phyloP scores from a whole-genome alignment of 2,888 invertebrate genomes.

The Lordiphosa andalusiaca region DNA sequence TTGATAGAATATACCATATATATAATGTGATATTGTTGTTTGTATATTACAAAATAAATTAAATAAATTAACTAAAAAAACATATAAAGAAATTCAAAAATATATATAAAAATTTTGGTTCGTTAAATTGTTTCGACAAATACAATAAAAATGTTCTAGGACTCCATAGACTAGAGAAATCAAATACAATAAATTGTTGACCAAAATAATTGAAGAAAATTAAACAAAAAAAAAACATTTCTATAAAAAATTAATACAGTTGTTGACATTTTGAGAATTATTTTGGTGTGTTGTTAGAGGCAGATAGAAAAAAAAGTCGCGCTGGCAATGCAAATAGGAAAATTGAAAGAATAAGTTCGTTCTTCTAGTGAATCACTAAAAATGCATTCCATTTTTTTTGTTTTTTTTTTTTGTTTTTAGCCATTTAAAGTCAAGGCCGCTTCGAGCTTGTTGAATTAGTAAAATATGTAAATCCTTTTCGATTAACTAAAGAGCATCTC shows the following conservation, averaged over 20 bases:
- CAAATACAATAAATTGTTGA: slow-evolving; percentile 46
- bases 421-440: slow-evolving; percentile 24
- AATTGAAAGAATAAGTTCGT: slow-evolving; percentile 38
- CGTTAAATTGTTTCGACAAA: slow-evolving; percentile 33
- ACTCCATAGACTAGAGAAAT: slow-evolving; percentile 64
- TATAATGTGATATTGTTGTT: slow-evolving; percentile 5
- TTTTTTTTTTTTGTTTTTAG: too few species aligned
- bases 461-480: slow-evolving; percentile 28
- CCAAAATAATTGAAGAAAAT: slow-evolving; percentile 40
- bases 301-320: slow-evolving; percentile 8
- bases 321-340: background rate
- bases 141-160: slow-evolving; percentile 41
- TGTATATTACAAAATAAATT: slow-evolving; percentile 60
- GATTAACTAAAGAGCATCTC: slow-evolving; percentile 26
- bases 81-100: slow-evolving; percentile 64
- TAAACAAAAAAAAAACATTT: slow-evolving; percentile 22
- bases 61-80: slow-evolving; percentile 65
- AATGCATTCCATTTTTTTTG: slow-evolving; percentile 47
- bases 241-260: slow-evolving; percentile 39
- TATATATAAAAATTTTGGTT: slow-evolving; percentile 29
- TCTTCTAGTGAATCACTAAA: slow-evolving; percentile 52
- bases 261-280: slow-evolving; percentile 37
- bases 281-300: slow-evolving; percentile 12
- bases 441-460: slow-evolving; percentile 31
- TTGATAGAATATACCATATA: too few species aligned